Evolutionary conservation across 2,797 vertebrate species (phyloP), one percentile per base, ranked within the genome.

Genomic region (Gymnoscopelus microlampas): DNA sequence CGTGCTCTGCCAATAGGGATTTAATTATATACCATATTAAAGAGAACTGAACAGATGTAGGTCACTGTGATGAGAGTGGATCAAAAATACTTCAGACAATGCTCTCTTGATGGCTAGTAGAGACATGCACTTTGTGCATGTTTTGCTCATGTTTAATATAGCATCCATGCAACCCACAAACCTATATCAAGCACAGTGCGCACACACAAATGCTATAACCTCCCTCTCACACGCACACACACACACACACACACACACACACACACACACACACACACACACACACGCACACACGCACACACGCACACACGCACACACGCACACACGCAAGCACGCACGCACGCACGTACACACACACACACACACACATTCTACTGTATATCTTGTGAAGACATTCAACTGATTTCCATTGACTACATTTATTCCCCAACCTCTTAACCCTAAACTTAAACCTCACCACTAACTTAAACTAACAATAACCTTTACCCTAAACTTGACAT

Each of bases 61-160:
- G 11, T 55, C 56, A 48, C 55, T 58, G 15, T 48, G 56, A 70
- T 19, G 75, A 77, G 72, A 51, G 26, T 68, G 71, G 77, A 26
- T 53, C 14, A 32, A 35, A 35, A 53, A 15, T 13, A 54, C 12
- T 24, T n/a, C 50, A 70, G 13, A 70, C 15, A 59, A 56, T 70
- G 8, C 19, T 29, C 19, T 35, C 77, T 63, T 60, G 65, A 79
- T 80, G 29, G 59, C 7, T 7, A 76, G 3, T 66, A 15, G 14
- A 65, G 54, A 62, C 3, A n/a, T n/a, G n/a, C n/a, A n/a, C n/a
- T n/a, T n/a, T n/a, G n/a, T n/a, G n/a, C n/a, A n/a, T n/a, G n/a
- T n/a, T n/a, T n/a, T n/a, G n/a, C n/a, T n/a, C n/a, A n/a, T n/a
- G n/a, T n/a, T n/a, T n/a, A n/a, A n/a, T n/a, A n/a, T n/a, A n/a